Evolutionary conservation across 2,888 invertebrate species (phyloP).

Genomic region (Brachylomia viminalis): DNA sequence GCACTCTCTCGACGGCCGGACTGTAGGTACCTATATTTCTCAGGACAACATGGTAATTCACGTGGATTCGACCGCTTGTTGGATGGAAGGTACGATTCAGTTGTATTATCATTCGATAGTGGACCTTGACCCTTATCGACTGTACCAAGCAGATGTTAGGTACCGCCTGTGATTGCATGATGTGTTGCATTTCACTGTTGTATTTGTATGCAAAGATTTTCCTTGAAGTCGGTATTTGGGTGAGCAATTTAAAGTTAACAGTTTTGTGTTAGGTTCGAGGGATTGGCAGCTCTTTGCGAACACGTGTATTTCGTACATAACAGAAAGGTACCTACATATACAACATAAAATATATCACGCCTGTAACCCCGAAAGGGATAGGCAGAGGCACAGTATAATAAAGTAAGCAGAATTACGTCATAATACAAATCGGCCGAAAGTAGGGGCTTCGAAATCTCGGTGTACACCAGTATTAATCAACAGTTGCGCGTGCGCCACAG

Average conservation of each 20-base stretch:
- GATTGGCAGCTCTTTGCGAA: neutral
- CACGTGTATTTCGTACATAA: neutral
- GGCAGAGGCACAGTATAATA: no score
- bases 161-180: conserved; percentile 25
- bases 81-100: neutral
- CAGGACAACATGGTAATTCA: no score
- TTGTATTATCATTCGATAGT: neutral
- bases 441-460: no score
- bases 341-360: neutral
- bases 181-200: conserved; percentile 25
- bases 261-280: neutral
- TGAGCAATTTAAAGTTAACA: neutral
- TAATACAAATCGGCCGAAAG: no score
- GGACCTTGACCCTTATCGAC: conserved; percentile 36
- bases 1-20: no score
- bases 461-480: no score
- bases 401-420: no score
- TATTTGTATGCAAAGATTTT: conserved; percentile 37
- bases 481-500: no score
- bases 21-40: no score
- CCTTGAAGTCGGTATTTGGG: conserved; percentile 15
- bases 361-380: neutral
- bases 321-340: neutral
- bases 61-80: no score
- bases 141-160: conserved; percentile 21